Evolutionary conservation across 2,888 invertebrate genomes (phyloP).

Genomic region (Slavum lentiscoides): DNA sequence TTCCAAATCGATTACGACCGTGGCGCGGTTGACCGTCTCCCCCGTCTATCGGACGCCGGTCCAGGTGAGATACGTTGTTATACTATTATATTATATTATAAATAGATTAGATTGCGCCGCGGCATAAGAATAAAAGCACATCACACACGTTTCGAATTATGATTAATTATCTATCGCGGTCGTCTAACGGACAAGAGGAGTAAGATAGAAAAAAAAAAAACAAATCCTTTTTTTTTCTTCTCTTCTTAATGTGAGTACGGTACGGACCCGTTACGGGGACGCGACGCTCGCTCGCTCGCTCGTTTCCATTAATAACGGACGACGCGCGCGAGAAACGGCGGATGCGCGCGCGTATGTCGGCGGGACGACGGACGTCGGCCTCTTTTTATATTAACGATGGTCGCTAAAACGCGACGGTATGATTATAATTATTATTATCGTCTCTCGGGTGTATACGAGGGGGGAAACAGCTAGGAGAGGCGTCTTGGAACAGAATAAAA

Average conservation of each 20-base stretch:
- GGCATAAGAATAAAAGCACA: constrained; percentile 9
- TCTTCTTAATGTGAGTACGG: too few species aligned
- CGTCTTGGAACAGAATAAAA: too few species aligned
- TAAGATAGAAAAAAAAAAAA: too few species aligned
- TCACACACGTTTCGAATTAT: constrained; percentile 44
- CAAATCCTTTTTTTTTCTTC: too few species aligned
- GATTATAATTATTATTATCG: constrained; percentile 28
- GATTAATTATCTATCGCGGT: constrained; percentile 31
- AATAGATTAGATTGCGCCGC: constrained; percentile 43
- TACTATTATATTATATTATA: constrained; percentile 43
- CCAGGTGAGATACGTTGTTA: constrained; percentile 37
- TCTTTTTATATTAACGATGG: not conserved
- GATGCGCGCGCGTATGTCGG: not conserved
- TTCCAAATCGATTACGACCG: constrained; percentile 42
- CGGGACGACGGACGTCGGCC: constrained; percentile 13
- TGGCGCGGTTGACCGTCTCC: constrained; percentile 16
- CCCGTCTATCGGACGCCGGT: constrained; percentile 24
- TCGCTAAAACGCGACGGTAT: constrained; percentile 20
- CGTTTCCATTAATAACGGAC: constrained; percentile 41
- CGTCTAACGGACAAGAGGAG: too few species aligned
- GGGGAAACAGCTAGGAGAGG: too few species aligned
- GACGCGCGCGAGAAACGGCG: constrained; percentile 18
- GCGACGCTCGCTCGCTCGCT: too few species aligned
- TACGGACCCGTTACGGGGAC: too few species aligned
- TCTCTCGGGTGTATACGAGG: not conserved